These are phyloP conservation scores for Ramphastos sulfuratus DNA, from an alignment of 2,113 vertebrate genomes.

Conservation along the genomic window DNA sequence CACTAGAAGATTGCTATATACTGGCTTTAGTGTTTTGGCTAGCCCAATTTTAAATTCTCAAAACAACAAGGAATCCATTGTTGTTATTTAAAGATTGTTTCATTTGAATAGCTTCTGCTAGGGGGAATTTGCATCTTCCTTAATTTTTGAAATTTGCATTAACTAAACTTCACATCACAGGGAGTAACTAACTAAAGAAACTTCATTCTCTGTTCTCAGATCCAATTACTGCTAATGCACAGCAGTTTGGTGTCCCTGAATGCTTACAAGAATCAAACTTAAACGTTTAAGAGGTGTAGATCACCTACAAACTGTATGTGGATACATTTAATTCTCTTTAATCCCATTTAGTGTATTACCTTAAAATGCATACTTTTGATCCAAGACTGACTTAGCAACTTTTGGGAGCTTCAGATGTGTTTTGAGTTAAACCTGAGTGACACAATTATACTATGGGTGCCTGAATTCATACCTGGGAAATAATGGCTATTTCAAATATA, in stretches of 20 bases:
- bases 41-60: not conserved
- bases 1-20: not conserved
- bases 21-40: not conserved
- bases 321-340: not conserved
- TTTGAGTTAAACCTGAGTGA: not conserved
- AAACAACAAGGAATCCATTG: not conserved
- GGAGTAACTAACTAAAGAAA: not conserved
- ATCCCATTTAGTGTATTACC: not conserved
- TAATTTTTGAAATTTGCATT: not conserved
- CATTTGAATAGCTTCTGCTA: not conserved
- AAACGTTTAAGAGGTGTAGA: not conserved
- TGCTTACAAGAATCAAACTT: not conserved
- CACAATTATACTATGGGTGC: not conserved
- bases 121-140: not conserved
- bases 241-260: not conserved
- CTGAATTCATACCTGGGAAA: not conserved
- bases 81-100: not conserved
- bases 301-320: not conserved
- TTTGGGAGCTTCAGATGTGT: not conserved
- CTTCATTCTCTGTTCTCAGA: not conserved
- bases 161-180: not conserved
- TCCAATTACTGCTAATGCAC: not conserved
- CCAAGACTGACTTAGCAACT: not conserved
- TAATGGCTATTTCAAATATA: not conserved
- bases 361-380: not conserved